A percentile compares a stretch with the other conserved stretches of the same genome.
Conservation (phyloP, 2,797 vertebrate genomes). For the Enteromius viviparus region DNA sequence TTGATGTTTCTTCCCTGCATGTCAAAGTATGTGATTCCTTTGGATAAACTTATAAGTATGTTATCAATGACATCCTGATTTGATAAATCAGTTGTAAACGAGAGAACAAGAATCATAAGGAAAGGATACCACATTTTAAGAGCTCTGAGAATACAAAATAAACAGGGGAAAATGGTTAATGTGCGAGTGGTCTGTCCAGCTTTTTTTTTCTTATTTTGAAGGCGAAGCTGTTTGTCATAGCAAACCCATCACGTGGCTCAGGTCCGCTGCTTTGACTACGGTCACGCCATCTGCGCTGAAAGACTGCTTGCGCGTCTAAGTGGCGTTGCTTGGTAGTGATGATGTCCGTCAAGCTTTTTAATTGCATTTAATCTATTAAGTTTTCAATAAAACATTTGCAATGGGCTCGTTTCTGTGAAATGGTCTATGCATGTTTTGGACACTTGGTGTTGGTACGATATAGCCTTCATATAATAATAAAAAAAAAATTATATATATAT, state of each 20-base stretch:
- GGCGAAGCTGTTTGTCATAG: constrained; percentile 10
- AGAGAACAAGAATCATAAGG: constrained; percentile 60
- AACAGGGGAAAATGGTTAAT: background rate
- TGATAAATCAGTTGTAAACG: constrained; percentile 59
- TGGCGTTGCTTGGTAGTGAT: no score
- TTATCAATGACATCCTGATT: constrained; percentile 77
- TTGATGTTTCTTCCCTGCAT: constrained; percentile 78
- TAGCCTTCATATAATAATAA: no score
- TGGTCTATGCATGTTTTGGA: no score
- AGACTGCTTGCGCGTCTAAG: no score
- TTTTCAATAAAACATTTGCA: no score
- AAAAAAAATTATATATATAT: no score
- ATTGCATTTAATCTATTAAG: no score
- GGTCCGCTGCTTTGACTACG: background rate
- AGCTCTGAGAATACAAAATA: background rate
- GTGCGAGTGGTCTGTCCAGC: background rate
- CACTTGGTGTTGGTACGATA: no score
- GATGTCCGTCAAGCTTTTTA: no score
- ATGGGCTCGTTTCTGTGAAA: no score
- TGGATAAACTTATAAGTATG: constrained; percentile 76
- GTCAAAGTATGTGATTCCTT: constrained; percentile 79
- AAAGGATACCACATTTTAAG: constrained; percentile 64
- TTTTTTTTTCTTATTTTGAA: background rate
- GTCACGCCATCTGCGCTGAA: no score
- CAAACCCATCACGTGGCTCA: constrained; percentile 36